Base-by-base conservation (phyloP, 2,888 invertebrate species). In the Isoperla grammatica region DNA sequence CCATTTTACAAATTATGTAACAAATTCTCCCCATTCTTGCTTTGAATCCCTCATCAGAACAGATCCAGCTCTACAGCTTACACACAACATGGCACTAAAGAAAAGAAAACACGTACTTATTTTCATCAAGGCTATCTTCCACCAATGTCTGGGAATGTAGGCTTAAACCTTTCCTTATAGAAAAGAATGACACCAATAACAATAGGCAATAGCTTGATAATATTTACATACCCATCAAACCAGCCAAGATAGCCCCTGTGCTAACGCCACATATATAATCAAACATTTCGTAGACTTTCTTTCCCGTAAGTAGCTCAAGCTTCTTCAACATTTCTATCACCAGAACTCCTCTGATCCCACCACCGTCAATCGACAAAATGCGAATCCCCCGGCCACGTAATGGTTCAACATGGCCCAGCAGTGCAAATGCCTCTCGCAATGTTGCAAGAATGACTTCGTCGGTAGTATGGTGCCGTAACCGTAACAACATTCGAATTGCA, bases 351-450 rank as follows among this genome's bases (percentile, higher is more conserved):
- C 93, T 81, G 68, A 90, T 86, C 50, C 95, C 95, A 45, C 95
- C 95, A 2, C 95, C 95, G 76, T 95, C 95, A 68, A 95, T 88
- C 0, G 90, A 79, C 55, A 95, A 78, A 58, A 95, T 83, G 70
- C 87, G 79, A 49, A 94, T 86, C 1, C 95, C 94, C 23, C 79
- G 78, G 1, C 85, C 84, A 59, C 80, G 80, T 3, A 87, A 78
- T 4, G 89, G 85, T 49, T 83, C 82, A 0, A 81, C 73, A 71
- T 88, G 79, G 0, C 93, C 93, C 65, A 91, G 72, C 61, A 90
- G 73, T 1, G 88, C 83, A 71, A 86, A 73, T 62, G 85, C 85
- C 78, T 81, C 79, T 64, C 76, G 69, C n/a, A 75, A 69, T n/a
- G 71, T 71, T 55, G 70, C 65, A 53, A 68, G 67, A 12, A 76